phyloP scores from a whole-genome alignment of 2,797 vertebrate genomes.

The Cetoscarus ocellatus region DNA sequence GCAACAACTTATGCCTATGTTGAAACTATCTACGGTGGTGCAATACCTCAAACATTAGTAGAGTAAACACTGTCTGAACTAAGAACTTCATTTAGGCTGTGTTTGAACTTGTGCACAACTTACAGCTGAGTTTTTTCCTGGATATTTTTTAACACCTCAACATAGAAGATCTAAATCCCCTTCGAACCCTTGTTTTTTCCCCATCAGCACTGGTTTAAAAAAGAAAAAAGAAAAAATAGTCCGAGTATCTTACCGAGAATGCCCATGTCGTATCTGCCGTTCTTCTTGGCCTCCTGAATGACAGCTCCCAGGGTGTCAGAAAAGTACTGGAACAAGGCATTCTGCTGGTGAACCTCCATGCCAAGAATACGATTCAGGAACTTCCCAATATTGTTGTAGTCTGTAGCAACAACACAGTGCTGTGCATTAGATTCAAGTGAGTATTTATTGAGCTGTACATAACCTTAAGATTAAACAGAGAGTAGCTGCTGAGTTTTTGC shows the following conservation, averaged over 20 bases:
- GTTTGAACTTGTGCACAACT: too few species aligned
- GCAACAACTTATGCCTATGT: too few species aligned
- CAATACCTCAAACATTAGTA: too few species aligned
- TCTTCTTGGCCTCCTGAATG: conserved; percentile 98
- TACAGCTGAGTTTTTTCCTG: too few species aligned
- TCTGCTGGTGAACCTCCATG: conserved; percentile 98
- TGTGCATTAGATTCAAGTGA: background rate
- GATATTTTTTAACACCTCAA: too few species aligned
- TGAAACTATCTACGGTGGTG: too few species aligned
- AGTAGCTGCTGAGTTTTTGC: background rate
- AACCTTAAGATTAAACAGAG: background rate
- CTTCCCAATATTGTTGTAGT: conserved; percentile 99
- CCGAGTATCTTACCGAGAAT: conserved; percentile 91
- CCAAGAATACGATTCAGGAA: conserved; percentile 98
- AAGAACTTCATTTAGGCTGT: too few species aligned
- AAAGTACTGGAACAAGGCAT: conserved; percentile 98
- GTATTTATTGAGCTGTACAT: background rate
- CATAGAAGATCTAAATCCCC: too few species aligned
- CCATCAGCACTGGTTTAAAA: too few species aligned
- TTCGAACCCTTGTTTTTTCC: too few species aligned
- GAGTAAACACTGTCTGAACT: too few species aligned
- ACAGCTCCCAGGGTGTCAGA: conserved; percentile 95
- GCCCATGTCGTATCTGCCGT: conserved; percentile 98
- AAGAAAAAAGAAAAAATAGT: too few species aligned
- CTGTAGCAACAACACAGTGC: conserved; percentile 71